Base-by-base conservation (phyloP, 1,140 invertebrate species). In the Drosophila rufa region DNA sequence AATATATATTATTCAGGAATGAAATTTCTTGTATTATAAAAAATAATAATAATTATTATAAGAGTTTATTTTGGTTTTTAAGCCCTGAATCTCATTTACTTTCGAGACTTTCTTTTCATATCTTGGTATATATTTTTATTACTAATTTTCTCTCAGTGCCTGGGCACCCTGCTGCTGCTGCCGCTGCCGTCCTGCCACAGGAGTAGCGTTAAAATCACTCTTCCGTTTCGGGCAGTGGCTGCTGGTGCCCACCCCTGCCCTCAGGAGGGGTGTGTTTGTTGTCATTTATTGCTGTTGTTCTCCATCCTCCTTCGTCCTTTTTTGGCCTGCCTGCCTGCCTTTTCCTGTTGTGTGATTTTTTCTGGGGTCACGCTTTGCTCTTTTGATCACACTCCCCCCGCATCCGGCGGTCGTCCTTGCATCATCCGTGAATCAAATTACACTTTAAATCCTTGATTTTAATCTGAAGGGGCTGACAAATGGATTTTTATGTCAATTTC, bases 391-490 rank as follows among this genome's bases (percentile, higher is more conserved):
- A 36, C 33, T 36, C 33, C 33, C 33, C 33, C 30, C 8, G 22
- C 7, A 33, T 30, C 27, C 27, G 27, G 27, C 0, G 30, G 38
- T 11, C 60, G 47, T 50, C 59, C 67, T 58, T 55, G 40, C 61
- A 64, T 64, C 60, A 55, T 75, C 42, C 82, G 78, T 92, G 90
- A 90, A 92, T 92, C 90, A 92, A 92, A 92, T 92, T 92, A 92
- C 90, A 92, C 79, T 92, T 92, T 86, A 92, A 92, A 87, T 92
- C 90, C 90, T 92, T 92, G 90, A 92, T 92, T 92, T 80, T 91
- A 91, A 92, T 92, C 90, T 90, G 90, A 92, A 86, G 90, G 90
- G 90, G 90, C 90, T 92, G 90, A 92, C 90, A 92, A 92, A 92
- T 92, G 90, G 90, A 92, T 92, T 91, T 79, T 67, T 78, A 71